Conservation (phyloP, 1,140 invertebrate species). For the Zaprionus nigranus region DNA sequence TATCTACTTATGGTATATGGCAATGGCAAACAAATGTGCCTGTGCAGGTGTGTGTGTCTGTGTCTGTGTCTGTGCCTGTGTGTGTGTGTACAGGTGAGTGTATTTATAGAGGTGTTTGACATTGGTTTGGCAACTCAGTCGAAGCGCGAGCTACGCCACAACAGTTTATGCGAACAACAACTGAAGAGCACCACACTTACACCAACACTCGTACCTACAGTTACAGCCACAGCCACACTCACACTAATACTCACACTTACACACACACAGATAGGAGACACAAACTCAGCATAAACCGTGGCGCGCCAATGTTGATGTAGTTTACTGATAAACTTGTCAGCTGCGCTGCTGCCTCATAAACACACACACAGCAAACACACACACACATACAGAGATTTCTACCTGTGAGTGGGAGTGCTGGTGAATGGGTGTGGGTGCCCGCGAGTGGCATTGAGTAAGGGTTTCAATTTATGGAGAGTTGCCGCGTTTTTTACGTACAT, state of each 20-base stretch:
- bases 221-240: slow-evolving; percentile 11
- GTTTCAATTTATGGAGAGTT: slow-evolving; percentile 51
- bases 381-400: not conserved
- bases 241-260: slow-evolving; percentile 1
- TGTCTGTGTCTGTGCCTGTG: not conserved
- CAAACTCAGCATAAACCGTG: slow-evolving; percentile 1
- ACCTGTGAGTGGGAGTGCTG: slow-evolving; percentile 8
- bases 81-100: slow-evolving; percentile 17
- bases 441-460: not conserved
- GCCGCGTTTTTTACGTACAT: slow-evolving; percentile 29
- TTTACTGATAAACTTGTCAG: slow-evolving; percentile 69
- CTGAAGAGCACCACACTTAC: slow-evolving; percentile 11
- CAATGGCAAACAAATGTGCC: slow-evolving; percentile 22
- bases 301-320: slow-evolving; percentile 46
- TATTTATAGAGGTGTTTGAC: slow-evolving; percentile 49
- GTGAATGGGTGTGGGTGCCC: not conserved
- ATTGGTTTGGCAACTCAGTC: slow-evolving; percentile 40
- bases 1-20: slow-evolving; percentile 24
- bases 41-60: not conserved
- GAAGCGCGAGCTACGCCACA: slow-evolving; percentile 4
- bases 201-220: slow-evolving; percentile 1
- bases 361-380: not conserved
- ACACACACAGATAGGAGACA: slow-evolving; percentile 10
- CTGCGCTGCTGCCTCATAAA: slow-evolving; percentile 22
- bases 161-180: slow-evolving; percentile 28